Evolutionary conservation across 2,797 vertebrate genomes (phyloP), one percentile per base, ranked within the genome.

Genomic region (Loris lydekkerianus): DNA sequence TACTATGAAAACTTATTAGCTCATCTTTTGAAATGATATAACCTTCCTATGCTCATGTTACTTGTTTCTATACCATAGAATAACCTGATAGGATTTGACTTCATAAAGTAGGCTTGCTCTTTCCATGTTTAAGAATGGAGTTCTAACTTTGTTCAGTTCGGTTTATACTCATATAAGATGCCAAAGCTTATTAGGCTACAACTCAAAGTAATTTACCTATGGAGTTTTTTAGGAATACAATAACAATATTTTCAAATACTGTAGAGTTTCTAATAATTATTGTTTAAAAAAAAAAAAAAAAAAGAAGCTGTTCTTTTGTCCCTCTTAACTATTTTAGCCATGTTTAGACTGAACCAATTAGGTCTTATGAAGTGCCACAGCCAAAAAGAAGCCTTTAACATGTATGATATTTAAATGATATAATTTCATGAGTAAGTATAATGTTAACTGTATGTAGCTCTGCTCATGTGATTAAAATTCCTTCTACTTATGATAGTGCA

Each of bases 381-480:
- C 3, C 40, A 81, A 81, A 34, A 69, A 85, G 67, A 29, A 10
- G 18, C 13, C 11, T 90, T 89, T 58, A 46, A 17, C 0, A 11
- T 56, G 9, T 4, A 10, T 72, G 1, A 63, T 93, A 86, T 89
- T 73, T 94, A 91, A 89, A 81, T 86, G n/a, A 86, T 58, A 2
- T 27, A 37, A 72, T 93, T 95, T 92, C 17, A 58, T 43, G 27
- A 65, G 75, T 80, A 65, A 76, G 49, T 58, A n/a, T 25, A 67
- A 83, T 76, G 73, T 49, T 83, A 91, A 70, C 76, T 93, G 86
- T 92, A 76, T 29, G 23, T 90, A 83, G 1, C n/a, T 86, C 23
- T 83, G 18, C 23, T 65, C 11, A n/a, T 87, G 25, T 46, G 53
- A 83, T 73, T 82, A 83, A 89, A 91, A 92, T 89, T 91, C 14